A percentile compares a stretch with the other conserved stretches of the same genome.
phyloP scores from a whole-genome alignment of 1,140 invertebrate species.

The Cherax quadricarinatus region DNA sequence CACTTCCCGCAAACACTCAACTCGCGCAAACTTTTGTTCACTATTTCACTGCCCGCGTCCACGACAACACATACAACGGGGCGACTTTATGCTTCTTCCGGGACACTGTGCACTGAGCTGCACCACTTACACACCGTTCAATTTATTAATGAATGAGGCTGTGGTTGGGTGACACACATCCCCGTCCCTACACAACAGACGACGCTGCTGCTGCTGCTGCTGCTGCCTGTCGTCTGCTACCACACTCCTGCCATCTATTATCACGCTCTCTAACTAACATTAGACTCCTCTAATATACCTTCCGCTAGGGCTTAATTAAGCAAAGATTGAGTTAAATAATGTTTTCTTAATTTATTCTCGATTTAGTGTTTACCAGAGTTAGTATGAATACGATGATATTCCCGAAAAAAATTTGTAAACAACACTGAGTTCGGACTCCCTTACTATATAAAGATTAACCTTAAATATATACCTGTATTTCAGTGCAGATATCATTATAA shows the following conservation, averaged over 20 bases:
- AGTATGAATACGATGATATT: not conserved
- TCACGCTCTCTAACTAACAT: not conserved
- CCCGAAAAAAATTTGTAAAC: slow-evolving; percentile 10
- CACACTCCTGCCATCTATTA: not conserved
- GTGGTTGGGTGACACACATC: too few relatives aligned
- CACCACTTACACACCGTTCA: not conserved
- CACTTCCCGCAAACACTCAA: not conserved
- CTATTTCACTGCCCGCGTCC: not conserved
- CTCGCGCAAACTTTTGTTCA: not conserved
- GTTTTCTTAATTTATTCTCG: not conserved
- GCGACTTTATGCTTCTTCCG: not conserved
- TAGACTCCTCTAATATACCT: not conserved
- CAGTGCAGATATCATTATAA: not conserved
- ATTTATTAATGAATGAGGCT: not conserved
- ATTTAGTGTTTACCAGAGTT: not conserved
- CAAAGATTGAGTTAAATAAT: not conserved
- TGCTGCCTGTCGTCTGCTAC: not conserved
- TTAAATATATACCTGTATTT: not conserved
- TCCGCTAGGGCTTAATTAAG: too few relatives aligned
- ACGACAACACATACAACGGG: not conserved
- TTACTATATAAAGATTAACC: not conserved
- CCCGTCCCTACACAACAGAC: not conserved
- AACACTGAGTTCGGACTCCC: slow-evolving; percentile 20
- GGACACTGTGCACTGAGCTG: not conserved
- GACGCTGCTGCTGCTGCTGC: not conserved